A percentile compares a stretch with the other conserved stretches of the same genome.
phyloP scores from a whole-genome alignment of 2,888 invertebrate species.

The Gastracanthus pulcherrimus region DNA sequence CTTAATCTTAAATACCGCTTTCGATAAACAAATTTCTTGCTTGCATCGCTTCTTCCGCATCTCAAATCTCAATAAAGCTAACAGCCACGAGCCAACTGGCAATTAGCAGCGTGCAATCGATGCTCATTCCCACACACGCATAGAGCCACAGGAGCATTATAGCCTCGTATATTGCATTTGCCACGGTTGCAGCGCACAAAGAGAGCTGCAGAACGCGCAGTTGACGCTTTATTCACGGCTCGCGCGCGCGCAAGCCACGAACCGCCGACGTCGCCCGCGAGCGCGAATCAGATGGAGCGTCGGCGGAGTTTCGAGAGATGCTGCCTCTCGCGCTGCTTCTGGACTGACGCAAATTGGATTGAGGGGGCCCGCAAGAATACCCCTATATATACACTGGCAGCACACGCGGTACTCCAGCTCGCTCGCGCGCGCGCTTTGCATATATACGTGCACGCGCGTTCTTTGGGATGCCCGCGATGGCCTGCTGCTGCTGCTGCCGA shows the following conservation, averaged over 20 bases:
- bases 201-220: background rate
- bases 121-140: too few species aligned
- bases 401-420: too few species aligned
- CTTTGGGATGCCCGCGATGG: background rate
- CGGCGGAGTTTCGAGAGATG: slow-evolving; percentile 7
- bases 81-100: too few species aligned
- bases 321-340: slow-evolving; percentile 9
- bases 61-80: too few species aligned
- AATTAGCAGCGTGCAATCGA: too few species aligned
- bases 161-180: background rate
- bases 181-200: background rate
- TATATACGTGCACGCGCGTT: background rate
- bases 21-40: too few species aligned
- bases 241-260: background rate
- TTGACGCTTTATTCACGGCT: background rate
- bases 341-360: slow-evolving; percentile 59
- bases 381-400: background rate
- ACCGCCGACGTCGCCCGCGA: slow-evolving; percentile 4
- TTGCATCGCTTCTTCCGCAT: too few species aligned
- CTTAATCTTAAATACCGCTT: too few species aligned
- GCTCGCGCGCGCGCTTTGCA: background rate
- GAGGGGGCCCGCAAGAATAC: slow-evolving; percentile 17
- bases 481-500: too few species aligned
- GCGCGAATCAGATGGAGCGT: slow-evolving; percentile 46
- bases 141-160: too few species aligned